phyloP scores from a whole-genome alignment of 2,797 vertebrate genomes.

The Clarias fuscus region DNA sequence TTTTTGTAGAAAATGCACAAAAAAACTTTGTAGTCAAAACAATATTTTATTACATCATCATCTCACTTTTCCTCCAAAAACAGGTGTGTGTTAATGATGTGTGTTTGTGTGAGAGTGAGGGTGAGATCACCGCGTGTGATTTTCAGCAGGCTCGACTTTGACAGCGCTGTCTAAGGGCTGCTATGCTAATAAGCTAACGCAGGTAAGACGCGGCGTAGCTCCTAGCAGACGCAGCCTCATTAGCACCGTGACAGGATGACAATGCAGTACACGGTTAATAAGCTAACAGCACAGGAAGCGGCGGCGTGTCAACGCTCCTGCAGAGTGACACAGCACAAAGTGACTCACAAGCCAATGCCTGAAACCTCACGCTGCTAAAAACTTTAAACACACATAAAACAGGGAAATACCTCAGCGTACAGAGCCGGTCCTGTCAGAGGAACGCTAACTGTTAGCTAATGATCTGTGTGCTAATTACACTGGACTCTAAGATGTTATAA shows the following conservation, averaged over 20 bases:
- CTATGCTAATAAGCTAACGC: conserved; percentile 4
- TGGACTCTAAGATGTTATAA: not conserved
- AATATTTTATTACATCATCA: not conserved
- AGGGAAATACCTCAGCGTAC: not conserved
- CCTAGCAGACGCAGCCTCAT: not conserved
- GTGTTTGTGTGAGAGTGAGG: not conserved
- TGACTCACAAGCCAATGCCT: not conserved
- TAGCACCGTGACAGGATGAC: not conserved
- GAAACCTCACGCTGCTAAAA: not conserved
- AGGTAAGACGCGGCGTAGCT: not conserved
- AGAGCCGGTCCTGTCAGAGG: not conserved
- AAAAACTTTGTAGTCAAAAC: not conserved
- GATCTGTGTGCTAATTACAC: not conserved
- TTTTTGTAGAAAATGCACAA: not conserved
- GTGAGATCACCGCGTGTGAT: not conserved
- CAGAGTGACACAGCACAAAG: not conserved
- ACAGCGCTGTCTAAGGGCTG: not conserved
- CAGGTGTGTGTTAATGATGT: not conserved
- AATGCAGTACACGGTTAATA: not conserved
- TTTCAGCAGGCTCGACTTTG: not conserved
- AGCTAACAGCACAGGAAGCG: not conserved
- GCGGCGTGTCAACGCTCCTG: not conserved
- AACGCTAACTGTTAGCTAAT: not conserved
- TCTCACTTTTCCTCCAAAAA: not conserved
- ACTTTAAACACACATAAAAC: not conserved